phyloP scores from a whole-genome alignment of 2,113 vertebrate genomes.

The Pycnonotus jocosus region DNA sequence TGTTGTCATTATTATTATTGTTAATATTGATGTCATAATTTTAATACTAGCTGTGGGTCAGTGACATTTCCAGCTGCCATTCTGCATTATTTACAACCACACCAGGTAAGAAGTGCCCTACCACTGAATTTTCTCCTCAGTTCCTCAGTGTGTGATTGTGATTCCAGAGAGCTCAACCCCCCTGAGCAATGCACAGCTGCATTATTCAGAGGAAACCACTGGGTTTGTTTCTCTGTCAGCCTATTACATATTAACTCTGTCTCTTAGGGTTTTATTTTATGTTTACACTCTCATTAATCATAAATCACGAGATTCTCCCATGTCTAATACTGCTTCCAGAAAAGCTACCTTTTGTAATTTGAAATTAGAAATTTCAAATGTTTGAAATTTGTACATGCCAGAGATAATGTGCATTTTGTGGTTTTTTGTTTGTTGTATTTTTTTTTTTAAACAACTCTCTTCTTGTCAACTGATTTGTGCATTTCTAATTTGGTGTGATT shows the following conservation, averaged over 20 bases:
- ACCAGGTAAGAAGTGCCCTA: not conserved
- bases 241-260: not conserved
- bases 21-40: not conserved
- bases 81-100: not conserved
- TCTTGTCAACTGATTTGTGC: not conserved
- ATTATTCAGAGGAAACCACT: not conserved
- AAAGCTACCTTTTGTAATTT: not conserved
- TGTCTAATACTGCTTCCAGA: not conserved
- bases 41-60: not conserved
- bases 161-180: not conserved
- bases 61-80: not conserved
- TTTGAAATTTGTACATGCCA: too few species aligned
- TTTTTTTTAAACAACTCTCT: not conserved
- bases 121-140: not conserved
- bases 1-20: not conserved
- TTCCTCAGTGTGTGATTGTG: not conserved
- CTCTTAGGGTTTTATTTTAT: not conserved
- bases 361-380: too few species aligned
- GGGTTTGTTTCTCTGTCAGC: not conserved
- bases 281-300: not conserved
- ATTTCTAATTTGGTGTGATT: not conserved
- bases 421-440: not conserved
- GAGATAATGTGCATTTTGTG: too few species aligned
- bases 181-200: not conserved
- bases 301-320: not conserved